Percentiles rank a stretch among this genome's conserved stretches.
These are phyloP conservation scores for Brevipalpus yothersi DNA, from an alignment of 1,140 invertebrate species.

Conservation along the genomic window DNA sequence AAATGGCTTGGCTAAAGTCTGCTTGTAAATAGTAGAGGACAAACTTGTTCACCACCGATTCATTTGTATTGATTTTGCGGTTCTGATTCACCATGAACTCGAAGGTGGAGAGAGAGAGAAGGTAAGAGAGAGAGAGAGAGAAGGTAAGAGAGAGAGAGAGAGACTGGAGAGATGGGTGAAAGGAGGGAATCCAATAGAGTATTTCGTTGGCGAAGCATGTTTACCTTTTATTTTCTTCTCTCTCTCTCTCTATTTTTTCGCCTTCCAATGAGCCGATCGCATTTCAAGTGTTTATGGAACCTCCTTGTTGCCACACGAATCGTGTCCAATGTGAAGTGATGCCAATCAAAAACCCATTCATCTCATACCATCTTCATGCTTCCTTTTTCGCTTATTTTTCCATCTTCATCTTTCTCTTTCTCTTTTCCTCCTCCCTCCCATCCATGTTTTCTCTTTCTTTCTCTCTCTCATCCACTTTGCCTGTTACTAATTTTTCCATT, in stretches of 20 bases:
- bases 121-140: not conserved
- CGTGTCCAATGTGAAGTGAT: too few species aligned
- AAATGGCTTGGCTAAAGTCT: too few species aligned
- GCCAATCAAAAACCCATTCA: not conserved
- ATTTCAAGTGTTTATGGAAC: not conserved
- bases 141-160: too few species aligned
- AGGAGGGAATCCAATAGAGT: too few species aligned
- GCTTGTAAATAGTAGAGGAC: too few species aligned
- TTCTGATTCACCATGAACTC: not conserved
- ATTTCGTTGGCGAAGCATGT: too few species aligned
- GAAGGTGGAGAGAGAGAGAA: not conserved
- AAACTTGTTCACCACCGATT: not conserved
- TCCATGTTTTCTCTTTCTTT: too few species aligned
- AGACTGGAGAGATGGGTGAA: too few species aligned
- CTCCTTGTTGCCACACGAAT: too few species aligned
- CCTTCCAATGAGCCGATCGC: not conserved
- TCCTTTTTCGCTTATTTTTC: not conserved
- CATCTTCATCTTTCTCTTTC: too few species aligned
- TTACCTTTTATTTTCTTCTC: not conserved
- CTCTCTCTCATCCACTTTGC: not conserved
- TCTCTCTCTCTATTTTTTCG: not conserved
- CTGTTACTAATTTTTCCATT: not conserved
- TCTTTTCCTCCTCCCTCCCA: too few species aligned
- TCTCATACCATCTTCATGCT: not conserved
- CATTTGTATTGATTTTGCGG: not conserved